Evolutionary conservation across 1,140 invertebrate species (phyloP).

Genomic region (Zaprionus lachaisei): DNA sequence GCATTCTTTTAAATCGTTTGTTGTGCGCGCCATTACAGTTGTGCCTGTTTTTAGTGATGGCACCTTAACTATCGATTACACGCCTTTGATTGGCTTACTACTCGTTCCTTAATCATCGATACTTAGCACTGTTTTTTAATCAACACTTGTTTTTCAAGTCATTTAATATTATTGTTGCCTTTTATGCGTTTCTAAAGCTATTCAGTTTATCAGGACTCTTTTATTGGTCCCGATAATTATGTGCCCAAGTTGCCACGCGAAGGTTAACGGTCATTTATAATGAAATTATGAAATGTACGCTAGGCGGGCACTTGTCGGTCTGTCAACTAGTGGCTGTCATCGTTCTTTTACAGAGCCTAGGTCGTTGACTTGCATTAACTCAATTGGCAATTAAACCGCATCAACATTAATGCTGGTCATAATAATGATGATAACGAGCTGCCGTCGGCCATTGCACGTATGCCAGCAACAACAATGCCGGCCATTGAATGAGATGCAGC

Average conservation of each 20-base stretch:
- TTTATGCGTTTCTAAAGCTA: not conserved
- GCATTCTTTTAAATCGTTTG: not conserved
- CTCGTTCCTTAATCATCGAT: too few relatives aligned
- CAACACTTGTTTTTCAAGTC: not conserved
- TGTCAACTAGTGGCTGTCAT: slow-evolving; percentile 10
- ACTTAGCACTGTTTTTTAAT: too few relatives aligned
- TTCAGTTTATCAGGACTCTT: not conserved
- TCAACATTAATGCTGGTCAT: slow-evolving; percentile 73
- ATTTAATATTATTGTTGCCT: not conserved
- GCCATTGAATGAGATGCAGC: slow-evolving; percentile 21
- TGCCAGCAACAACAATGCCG: slow-evolving; percentile 41
- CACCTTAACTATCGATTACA: too few relatives aligned
- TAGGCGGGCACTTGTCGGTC: slow-evolving; percentile 40
- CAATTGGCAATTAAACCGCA: slow-evolving; percentile 78
- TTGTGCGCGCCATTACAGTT: too few relatives aligned
- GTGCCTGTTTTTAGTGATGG: too few relatives aligned
- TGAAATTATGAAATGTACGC: slow-evolving; percentile 60
- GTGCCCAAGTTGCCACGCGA: slow-evolving; percentile 14
- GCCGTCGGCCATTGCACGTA: slow-evolving; percentile 67
- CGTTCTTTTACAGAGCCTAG: slow-evolving; percentile 9
- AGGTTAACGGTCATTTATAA: slow-evolving; percentile 48
- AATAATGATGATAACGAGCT: slow-evolving; percentile 74
- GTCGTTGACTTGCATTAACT: slow-evolving; percentile 52
- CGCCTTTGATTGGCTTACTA: too few relatives aligned
- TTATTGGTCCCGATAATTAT: slow-evolving; percentile 14